Conservation (phyloP, 2,113 vertebrate genomes). For the Cervus canadensis region DNA sequence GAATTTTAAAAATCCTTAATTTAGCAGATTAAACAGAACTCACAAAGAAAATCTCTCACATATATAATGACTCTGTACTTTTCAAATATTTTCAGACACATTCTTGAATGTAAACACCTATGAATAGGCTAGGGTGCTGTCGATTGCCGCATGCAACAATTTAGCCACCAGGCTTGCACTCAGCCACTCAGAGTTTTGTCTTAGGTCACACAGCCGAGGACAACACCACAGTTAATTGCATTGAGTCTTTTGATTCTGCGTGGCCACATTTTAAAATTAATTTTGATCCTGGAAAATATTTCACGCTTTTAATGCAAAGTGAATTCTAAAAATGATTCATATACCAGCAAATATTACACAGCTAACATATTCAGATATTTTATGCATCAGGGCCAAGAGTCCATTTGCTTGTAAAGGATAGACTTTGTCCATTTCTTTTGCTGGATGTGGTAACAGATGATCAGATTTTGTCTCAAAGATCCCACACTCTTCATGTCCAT, state of each 20-base stretch:
- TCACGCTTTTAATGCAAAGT: background rate
- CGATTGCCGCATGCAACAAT: background rate
- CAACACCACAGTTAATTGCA: background rate
- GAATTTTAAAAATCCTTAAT: background rate
- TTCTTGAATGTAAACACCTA: background rate
- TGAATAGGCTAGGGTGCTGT: background rate
- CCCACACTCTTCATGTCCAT: background rate
- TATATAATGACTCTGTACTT: background rate
- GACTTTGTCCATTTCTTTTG: background rate
- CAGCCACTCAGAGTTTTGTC: background rate
- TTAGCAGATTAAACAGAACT: background rate
- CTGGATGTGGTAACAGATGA: background rate
- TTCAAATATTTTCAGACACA: background rate
- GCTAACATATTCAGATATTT: background rate
- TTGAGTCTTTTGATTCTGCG: background rate
- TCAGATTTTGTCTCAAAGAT: background rate
- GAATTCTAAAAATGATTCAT: background rate
- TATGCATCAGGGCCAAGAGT: background rate
- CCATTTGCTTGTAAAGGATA: background rate
- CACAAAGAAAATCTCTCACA: background rate
- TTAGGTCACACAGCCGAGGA: background rate
- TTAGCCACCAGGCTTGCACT: background rate
- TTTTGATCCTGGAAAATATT: background rate
- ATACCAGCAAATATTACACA: background rate
- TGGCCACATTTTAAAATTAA: background rate